These are phyloP conservation scores for Acestrorhynchus altus DNA, from an alignment of 2,797 vertebrate genomes.

Conservation along the genomic window DNA sequence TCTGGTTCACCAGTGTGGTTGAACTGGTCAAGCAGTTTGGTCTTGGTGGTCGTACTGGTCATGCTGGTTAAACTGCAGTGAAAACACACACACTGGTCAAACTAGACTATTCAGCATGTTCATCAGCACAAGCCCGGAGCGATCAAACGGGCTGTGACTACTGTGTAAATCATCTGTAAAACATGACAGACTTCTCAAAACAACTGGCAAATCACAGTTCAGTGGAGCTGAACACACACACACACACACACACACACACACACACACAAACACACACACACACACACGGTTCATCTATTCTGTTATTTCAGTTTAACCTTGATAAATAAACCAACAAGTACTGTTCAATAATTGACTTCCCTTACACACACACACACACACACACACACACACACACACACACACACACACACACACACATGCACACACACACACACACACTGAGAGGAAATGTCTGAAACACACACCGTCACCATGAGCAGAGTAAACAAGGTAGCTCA, in stretches of 20 bases:
- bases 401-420: constrained; percentile 45
- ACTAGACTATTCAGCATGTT: too few species aligned
- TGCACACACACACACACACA: constrained; percentile 25
- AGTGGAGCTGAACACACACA: neutral
- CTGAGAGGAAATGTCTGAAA: constrained; percentile 7
- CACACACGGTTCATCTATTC: constrained; percentile 39
- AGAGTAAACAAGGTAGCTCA: constrained; percentile 24
- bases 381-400: constrained; percentile 28
- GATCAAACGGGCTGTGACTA: too few species aligned
- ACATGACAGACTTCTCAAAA: too few species aligned
- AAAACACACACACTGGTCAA: too few species aligned
- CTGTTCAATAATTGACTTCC: constrained; percentile 61
- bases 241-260: too few species aligned
- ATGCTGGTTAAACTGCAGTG: too few species aligned
- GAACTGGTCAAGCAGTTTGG: too few species aligned
- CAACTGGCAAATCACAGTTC: constrained; percentile 6
- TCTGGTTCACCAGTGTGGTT: too few species aligned
- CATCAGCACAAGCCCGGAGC: too few species aligned
- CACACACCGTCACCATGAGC: neutral
- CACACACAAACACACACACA: constrained; percentile 37
- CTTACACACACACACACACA: constrained; percentile 42
- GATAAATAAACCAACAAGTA: constrained; percentile 63
- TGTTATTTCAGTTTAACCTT: constrained; percentile 65
- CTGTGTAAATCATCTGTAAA: too few species aligned
- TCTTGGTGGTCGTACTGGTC: too few species aligned